Conservation (phyloP, 2,888 invertebrate species). For the Muscina levida region DNA sequence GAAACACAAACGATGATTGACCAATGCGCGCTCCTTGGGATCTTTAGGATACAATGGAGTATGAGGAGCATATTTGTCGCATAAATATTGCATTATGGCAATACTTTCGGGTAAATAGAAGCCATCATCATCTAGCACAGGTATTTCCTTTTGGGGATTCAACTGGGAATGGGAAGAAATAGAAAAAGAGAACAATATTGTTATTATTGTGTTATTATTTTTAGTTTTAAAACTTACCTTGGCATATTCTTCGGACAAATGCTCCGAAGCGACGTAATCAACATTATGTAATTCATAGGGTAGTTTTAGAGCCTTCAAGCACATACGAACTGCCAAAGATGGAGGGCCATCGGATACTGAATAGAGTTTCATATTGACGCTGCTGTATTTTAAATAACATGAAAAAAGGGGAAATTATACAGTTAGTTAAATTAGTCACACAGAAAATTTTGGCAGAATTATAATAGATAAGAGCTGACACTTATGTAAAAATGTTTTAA, state of each 20-base stretch:
- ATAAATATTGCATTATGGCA: conserved; percentile 85
- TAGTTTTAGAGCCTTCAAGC: conserved; percentile 83
- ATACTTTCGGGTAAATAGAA: conserved; percentile 89
- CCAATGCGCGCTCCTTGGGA: conserved; percentile 85
- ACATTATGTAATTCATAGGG: conserved; percentile 85
- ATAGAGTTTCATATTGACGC: conserved; percentile 84
- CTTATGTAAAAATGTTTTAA: too few relatives aligned
- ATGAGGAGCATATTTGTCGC: conserved; percentile 86
- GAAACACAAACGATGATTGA: conserved; percentile 90
- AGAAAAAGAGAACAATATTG: neutral
- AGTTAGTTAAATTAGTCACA: neutral
- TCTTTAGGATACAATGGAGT: conserved; percentile 87
- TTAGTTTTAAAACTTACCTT: conserved; percentile 80
- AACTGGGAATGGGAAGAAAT: too few relatives aligned
- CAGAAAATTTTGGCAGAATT: neutral
- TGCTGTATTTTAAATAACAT: conserved; percentile 64
- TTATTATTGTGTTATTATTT: too few relatives aligned
- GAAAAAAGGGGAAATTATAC: too few relatives aligned
- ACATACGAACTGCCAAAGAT: conserved; percentile 86
- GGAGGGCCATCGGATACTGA: conserved; percentile 89
- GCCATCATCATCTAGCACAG: conserved; percentile 89
- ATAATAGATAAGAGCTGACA: too few relatives aligned
- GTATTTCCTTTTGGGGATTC: conserved; percentile 90
- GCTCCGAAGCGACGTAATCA: conserved; percentile 86
- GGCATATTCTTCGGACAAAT: conserved; percentile 86